Percentiles rank a stretch among this genome's conserved stretches.
Conservation (phyloP, 2,888 invertebrate genomes). For the Calameuta idolon region DNA sequence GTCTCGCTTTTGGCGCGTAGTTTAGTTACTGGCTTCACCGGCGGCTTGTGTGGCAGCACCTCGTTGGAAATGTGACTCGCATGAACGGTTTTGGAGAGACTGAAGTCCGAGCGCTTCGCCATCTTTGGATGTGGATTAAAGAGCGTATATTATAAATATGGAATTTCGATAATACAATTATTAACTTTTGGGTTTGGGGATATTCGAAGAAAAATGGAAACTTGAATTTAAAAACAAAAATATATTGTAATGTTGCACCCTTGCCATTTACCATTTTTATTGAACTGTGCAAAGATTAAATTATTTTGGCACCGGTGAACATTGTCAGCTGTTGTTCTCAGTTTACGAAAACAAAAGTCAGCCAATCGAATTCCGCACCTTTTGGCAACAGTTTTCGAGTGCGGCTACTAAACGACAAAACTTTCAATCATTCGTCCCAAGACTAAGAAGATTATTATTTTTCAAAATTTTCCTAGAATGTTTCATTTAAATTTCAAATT, state of each 20-base stretch:
- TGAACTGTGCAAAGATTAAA: background rate
- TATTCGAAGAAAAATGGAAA: background rate
- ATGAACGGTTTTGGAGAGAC: conserved; percentile 73
- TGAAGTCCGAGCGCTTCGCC: conserved; percentile 73
- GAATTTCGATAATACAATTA: background rate
- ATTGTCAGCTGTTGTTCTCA: background rate
- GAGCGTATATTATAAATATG: background rate
- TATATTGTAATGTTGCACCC: background rate
- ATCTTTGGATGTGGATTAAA: conserved; percentile 52
- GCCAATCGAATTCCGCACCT: background rate
- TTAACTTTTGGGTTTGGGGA: background rate
- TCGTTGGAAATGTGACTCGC: conserved; percentile 76
- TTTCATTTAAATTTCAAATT: background rate
- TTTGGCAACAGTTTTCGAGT: background rate
- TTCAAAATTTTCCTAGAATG: background rate
- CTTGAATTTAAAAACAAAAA: too few species aligned
- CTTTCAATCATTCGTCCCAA: background rate
- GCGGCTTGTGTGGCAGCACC: conserved; percentile 66
- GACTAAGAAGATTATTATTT: background rate
- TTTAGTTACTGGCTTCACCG: background rate
- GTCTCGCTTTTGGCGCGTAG: conserved; percentile 7
- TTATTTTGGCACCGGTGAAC: background rate
- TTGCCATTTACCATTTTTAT: background rate
- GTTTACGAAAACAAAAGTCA: background rate
- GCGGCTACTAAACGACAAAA: background rate